Evolutionary conservation across 35 echinoderm and acorn worm species (phyloP).

Genomic region (Heliocidaris tuberculata): DNA sequence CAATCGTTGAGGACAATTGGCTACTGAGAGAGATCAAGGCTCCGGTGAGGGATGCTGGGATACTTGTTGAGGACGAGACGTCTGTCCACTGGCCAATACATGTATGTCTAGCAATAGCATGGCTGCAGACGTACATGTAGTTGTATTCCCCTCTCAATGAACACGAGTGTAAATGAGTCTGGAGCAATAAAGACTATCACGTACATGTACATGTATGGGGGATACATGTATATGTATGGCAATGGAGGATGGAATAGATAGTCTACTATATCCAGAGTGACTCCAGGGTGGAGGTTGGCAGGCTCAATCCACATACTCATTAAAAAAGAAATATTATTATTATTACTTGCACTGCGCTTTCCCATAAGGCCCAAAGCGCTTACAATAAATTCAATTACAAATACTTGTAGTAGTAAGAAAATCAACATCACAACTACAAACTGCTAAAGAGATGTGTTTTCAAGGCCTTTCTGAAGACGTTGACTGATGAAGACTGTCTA

Average conservation of each 20-base stretch:
- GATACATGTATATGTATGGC: neutral
- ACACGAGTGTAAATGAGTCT: neutral
- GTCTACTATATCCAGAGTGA: neutral
- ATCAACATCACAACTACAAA: too few species aligned
- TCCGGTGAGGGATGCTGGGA: neutral
- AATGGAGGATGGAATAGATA: neutral
- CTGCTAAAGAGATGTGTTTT: too few species aligned
- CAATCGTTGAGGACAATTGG: neutral
- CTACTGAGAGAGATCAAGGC: conserved; percentile 1
- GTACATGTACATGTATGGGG: neutral
- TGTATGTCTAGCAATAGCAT: neutral
- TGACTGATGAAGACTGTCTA: too few species aligned
- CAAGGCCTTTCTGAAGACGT: too few species aligned
- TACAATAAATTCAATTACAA: too few species aligned
- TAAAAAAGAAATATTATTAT: too few species aligned
- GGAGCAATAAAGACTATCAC: neutral
- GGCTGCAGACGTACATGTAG: neutral
- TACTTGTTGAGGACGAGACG: neutral
- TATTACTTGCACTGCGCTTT: too few species aligned
- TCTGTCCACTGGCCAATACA: neutral
- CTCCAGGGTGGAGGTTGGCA: neutral
- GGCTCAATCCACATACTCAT: too few species aligned
- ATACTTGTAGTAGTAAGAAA: too few species aligned
- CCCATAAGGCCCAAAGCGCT: too few species aligned
- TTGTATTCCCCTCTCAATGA: neutral